A percentile compares a stretch with the other conserved stretches of the same genome.
Conservation (phyloP, 2,113 vertebrate genomes). For the Barnardius zonarius region DNA sequence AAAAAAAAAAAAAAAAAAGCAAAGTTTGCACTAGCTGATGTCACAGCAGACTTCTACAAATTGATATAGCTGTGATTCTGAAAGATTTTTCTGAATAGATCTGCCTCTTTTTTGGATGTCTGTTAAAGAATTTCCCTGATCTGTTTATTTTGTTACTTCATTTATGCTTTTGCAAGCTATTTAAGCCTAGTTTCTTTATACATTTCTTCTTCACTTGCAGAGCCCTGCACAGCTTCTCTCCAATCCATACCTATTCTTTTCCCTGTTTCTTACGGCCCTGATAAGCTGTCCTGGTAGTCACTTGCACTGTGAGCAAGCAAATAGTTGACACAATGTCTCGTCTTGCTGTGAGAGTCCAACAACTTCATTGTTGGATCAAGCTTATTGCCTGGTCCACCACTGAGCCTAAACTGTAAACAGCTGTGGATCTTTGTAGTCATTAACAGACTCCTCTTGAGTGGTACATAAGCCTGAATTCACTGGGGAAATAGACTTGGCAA, state of each 20-base stretch:
- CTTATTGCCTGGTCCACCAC: slow-evolving; percentile 67
- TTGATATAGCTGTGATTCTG: neutral
- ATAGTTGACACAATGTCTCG: slow-evolving; percentile 52
- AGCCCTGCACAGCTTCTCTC: neutral
- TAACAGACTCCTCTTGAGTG: slow-evolving; percentile 64
- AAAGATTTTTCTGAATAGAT: neutral
- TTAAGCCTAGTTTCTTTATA: neutral
- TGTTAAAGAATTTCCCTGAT: neutral
- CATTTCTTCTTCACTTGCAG: neutral
- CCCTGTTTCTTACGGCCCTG: neutral
- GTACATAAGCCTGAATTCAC: slow-evolving; percentile 57
- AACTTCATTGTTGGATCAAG: slow-evolving; percentile 63
- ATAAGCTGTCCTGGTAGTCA: neutral
- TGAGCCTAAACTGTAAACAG: slow-evolving; percentile 65
- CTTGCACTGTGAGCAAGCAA: neutral
- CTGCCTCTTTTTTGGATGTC: neutral
- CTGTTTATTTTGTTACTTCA: neutral
- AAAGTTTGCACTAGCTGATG: neutral
- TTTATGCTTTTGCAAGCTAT: neutral
- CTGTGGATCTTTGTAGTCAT: slow-evolving; percentile 71
- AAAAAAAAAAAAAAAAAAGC: neutral
- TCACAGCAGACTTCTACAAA: neutral
- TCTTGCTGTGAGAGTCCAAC: slow-evolving; percentile 60
- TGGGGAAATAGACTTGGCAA: slow-evolving; percentile 58
- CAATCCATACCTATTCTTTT: neutral